phyloP scores from a whole-genome alignment of 2,888 invertebrate genomes.

The Aelia acuminata region DNA sequence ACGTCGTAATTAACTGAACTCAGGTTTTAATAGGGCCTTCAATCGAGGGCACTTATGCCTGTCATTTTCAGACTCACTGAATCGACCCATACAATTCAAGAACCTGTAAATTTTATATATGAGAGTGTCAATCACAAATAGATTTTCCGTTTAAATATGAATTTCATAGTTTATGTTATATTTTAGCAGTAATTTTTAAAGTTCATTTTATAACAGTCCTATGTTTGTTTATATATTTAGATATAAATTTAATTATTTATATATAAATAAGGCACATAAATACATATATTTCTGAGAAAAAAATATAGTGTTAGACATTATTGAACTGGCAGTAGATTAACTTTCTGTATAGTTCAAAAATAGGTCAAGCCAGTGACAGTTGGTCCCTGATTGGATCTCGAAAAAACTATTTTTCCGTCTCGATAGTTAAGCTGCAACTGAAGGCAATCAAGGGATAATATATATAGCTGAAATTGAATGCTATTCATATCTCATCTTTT shows the following conservation, averaged over 20 bases:
- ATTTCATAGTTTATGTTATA: too few relatives aligned
- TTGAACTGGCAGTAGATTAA: neutral
- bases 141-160: too few relatives aligned
- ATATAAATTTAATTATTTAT: too few relatives aligned
- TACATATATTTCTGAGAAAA: too few relatives aligned
- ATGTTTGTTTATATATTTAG: too few relatives aligned
- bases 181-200: too few relatives aligned
- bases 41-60: neutral
- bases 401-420: neutral
- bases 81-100: neutral
- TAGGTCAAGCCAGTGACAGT: neutral
- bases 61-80: neutral
- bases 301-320: neutral
- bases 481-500: neutral
- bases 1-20: neutral
- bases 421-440: neutral
- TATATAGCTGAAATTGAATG: neutral
- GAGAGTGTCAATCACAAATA: neutral
- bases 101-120: neutral
- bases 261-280: too few relatives aligned
- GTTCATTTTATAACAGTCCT: too few relatives aligned
- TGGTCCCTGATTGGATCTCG: neutral
- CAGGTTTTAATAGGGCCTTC: neutral
- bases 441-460: neutral
- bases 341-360: neutral